phyloP scores from a whole-genome alignment of 2,113 vertebrate genomes.

The Eretmochelys imbricata region DNA sequence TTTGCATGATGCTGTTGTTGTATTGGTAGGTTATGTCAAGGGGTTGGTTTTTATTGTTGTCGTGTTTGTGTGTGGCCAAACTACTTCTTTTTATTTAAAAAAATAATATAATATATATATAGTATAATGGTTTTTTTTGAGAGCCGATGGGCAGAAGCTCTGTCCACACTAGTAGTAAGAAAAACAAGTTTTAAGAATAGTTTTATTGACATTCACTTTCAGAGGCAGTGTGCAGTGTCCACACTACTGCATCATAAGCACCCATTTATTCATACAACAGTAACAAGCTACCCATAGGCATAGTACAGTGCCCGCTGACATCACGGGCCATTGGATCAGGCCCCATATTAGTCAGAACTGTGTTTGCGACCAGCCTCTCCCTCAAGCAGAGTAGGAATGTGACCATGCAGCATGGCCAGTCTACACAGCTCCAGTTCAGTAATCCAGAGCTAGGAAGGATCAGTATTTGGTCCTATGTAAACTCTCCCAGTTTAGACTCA shows the following conservation, averaged over 20 bases:
- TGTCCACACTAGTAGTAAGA: neutral
- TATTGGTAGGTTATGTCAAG: constrained; percentile 85
- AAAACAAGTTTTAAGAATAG: neutral
- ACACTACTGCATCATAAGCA: neutral
- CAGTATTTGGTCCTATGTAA: neutral
- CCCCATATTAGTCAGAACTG: fast-evolving
- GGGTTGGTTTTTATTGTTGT: fast-evolving
- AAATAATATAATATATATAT: neutral
- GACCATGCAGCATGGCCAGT: neutral
- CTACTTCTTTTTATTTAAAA: neutral
- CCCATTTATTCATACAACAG: fast-evolving
- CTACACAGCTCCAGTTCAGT: neutral
- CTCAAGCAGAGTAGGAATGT: neutral
- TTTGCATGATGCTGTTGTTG: constrained; percentile 89
- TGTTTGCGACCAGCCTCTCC: no score
- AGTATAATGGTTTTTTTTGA: neutral
- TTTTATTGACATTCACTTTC: neutral
- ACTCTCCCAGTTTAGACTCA: neutral
- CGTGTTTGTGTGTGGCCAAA: neutral
- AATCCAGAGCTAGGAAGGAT: neutral
- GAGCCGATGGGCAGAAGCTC: neutral
- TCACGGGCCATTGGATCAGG: neutral
- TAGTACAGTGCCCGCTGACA: fast-evolving
- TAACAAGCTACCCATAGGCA: fast-evolving
- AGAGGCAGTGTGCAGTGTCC: neutral